Conservation (phyloP, 1,140 invertebrate species). For the Cyclina sinensis region DNA sequence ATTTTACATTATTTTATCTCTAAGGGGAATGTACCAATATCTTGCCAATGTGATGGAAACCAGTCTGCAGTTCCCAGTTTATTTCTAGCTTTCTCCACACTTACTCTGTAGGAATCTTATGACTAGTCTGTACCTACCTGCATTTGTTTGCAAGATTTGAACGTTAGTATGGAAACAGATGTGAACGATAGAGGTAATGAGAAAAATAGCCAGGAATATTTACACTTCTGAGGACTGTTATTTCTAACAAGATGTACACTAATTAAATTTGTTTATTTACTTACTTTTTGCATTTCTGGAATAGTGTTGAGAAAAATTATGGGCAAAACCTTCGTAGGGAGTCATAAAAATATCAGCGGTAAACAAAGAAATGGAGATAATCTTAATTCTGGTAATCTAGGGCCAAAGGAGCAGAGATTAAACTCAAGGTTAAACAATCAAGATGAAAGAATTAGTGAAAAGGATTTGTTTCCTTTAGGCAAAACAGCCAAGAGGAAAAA, state of each 20-base stretch:
- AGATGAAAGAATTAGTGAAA: not conserved
- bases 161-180: not conserved
- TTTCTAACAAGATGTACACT: not conserved
- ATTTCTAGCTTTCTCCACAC: too few relatives aligned
- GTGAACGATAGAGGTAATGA: constrained; percentile 26
- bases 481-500: not conserved
- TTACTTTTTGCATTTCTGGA: constrained; percentile 33
- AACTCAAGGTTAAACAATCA: constrained; percentile 8
- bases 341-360: constrained; percentile 41
- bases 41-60: not conserved
- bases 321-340: constrained; percentile 56
- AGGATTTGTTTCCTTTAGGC: not conserved
- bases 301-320: constrained; percentile 30
- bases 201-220: constrained; percentile 30
- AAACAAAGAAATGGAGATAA: not conserved
- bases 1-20: constrained; percentile 10
- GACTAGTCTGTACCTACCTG: constrained; percentile 7
- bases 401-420: not conserved
- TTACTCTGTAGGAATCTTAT: constrained; percentile 3
- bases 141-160: not conserved
- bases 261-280: constrained; percentile 37
- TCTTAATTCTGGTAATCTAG: constrained; percentile 27
- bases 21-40: not conserved
- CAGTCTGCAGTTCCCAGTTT: not conserved
- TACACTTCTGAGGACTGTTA: constrained; percentile 16